These are phyloP conservation scores for Drosophila stalkeri DNA, from an alignment of 2,888 invertebrate species.

Conservation along the genomic window DNA sequence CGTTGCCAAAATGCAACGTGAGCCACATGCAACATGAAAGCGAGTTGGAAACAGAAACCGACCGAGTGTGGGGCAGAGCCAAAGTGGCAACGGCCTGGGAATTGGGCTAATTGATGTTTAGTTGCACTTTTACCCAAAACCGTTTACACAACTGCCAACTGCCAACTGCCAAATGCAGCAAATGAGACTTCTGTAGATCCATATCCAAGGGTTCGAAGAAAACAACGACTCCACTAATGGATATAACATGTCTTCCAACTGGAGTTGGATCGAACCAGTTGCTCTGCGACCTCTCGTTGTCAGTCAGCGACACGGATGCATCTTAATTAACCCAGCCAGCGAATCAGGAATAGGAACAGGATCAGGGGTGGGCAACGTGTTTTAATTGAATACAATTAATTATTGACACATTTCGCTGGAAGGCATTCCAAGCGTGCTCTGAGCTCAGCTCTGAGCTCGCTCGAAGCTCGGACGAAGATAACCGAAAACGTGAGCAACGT, in stretches of 20 bases:
- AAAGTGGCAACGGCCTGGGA: conserved; percentile 80
- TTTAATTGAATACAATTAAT: conserved; percentile 85
- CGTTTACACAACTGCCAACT: conserved; percentile 69
- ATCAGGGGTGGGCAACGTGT: conserved; percentile 46
- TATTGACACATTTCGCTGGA: conserved; percentile 83
- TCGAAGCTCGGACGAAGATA: conserved; percentile 44
- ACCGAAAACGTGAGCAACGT: conserved; percentile 62
- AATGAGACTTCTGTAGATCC: conserved; percentile 49
- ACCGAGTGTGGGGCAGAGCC: conserved; percentile 46
- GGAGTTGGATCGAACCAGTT: conserved; percentile 28
- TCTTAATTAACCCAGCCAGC: conserved; percentile 77
- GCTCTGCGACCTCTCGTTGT: conserved; percentile 22
- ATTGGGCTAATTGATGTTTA: conserved; percentile 84
- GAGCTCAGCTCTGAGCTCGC: conserved; percentile 12
- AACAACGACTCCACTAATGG: conserved; percentile 29
- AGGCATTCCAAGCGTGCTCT: conserved; percentile 64
- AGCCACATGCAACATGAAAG: conserved; percentile 76
- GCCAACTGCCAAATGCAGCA: conserved; percentile 46
- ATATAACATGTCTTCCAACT: conserved; percentile 48
- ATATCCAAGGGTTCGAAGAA: conserved; percentile 35
- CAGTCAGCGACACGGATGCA: conserved; percentile 74
- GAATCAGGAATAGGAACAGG: conserved; percentile 23
- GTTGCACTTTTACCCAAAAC: conserved; percentile 84
- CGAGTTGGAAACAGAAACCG: conserved; percentile 62
- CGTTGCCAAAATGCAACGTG: conserved; percentile 73